Base-by-base conservation (phyloP, 2,888 invertebrate species). In the Erebia epiphron region DNA sequence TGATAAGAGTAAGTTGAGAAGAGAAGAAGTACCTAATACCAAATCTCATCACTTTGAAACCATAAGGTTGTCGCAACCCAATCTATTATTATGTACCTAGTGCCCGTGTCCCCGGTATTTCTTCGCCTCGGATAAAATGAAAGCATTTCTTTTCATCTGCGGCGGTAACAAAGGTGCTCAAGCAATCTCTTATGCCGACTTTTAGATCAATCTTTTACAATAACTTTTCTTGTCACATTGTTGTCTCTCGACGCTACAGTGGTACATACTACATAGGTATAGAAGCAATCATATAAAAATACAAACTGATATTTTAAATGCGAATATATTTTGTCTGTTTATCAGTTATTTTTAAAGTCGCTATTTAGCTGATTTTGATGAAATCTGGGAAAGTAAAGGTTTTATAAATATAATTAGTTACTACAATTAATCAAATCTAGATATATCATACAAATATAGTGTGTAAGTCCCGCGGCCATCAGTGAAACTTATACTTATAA, bases 151-250 rank as follows among this genome's bases (percentile, higher is more conserved):
- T 62, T 62, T 62, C 62, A 62, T 62, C 62, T 49, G 14, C 49
- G 62, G 16, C 21, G 62, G 49, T 49, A 62, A 62, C 62, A 62
- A 62, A 46, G 62, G 62, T 62, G 62, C 62, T 62, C 62, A 62
- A 49, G 62, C 62, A 62, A 62, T 62, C 62, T 62, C 62, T 49
- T 21, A 21, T 49, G 62, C 62, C 62, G 62, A 62, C 62, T 62
- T 62, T 62, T 46, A 62, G 49, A 62, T 62, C 62, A 62, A 62
- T 62, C 62, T 62, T 62, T 18, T 62, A 62, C 62, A 62, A 62
- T 62, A 62, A 62, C 62, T 62, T 62, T 21, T 46, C 62, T 62
- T 62, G 49, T 62, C 62, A 62, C 49, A 62, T 62, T 62, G 62
- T 62, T 62, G 18, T 49, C 16, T 62, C 49, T 11, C 46, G 7